phyloP scores from a whole-genome alignment of 1,140 invertebrate genomes.

The Babylonia areolata region DNA sequence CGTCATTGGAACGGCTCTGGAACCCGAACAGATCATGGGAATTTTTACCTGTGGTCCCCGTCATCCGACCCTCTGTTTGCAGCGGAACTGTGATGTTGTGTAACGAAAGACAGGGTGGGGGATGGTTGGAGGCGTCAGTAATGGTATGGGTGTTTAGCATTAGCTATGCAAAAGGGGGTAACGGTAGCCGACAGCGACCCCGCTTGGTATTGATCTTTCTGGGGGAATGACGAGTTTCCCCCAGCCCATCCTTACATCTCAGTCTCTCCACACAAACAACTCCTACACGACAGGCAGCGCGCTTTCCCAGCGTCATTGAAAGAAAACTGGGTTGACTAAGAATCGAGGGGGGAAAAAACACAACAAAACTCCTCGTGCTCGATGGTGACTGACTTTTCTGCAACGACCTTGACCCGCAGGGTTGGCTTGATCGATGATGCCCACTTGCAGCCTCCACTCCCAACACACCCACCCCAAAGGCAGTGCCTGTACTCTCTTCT shows the following conservation, averaged over 20 bases:
- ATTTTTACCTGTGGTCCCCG: too few relatives aligned
- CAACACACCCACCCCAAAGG: too few relatives aligned
- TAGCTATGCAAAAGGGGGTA: conserved; percentile 5
- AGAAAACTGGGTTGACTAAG: not conserved
- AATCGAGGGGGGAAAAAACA: not conserved
- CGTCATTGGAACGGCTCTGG: too few relatives aligned
- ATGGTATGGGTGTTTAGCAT: not conserved
- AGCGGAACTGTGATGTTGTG: too few relatives aligned
- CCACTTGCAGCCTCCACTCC: not conserved
- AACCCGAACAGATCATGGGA: too few relatives aligned
- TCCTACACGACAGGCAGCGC: not conserved
- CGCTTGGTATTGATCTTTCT: not conserved
- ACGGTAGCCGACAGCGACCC: not conserved
- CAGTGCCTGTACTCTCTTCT: not conserved
- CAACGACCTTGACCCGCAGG: not conserved
- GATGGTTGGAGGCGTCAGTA: not conserved
- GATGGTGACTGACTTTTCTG: too few relatives aligned
- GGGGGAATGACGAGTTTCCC: not conserved
- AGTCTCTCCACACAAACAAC: not conserved
- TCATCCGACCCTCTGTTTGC: too few relatives aligned
- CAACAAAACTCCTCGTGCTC: not conserved
- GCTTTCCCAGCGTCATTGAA: not conserved
- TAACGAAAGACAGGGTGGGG: too few relatives aligned
- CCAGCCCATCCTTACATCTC: not conserved
- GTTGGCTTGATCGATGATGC: not conserved